Conservation (phyloP, 2,113 vertebrate genomes). For the Cololabis saira region DNA sequence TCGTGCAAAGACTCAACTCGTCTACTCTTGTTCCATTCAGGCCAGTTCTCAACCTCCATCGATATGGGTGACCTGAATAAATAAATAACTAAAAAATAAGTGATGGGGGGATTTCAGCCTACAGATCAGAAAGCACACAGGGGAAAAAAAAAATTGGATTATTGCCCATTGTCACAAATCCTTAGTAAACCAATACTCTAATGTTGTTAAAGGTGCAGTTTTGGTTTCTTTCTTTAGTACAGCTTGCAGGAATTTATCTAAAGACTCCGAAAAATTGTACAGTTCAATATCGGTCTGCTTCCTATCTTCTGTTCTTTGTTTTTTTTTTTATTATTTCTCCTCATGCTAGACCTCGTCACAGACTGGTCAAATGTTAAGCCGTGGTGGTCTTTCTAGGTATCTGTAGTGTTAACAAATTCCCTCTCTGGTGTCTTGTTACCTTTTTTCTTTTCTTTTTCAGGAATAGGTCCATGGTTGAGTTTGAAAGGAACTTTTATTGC, state of each 20-base stretch:
- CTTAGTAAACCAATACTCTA: slow-evolving; percentile 72
- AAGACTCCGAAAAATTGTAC: slow-evolving; percentile 91
- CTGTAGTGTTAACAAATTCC: slow-evolving; percentile 82
- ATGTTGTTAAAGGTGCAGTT: slow-evolving; percentile 86
- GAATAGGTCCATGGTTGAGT: slow-evolving; percentile 67
- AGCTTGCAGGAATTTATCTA: slow-evolving; percentile 80
- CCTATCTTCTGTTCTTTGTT: slow-evolving; percentile 52
- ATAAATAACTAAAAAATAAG: too few species aligned
- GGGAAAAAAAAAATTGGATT: slow-evolving; percentile 46
- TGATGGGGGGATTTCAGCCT: too few species aligned
- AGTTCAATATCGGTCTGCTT: slow-evolving; percentile 79
- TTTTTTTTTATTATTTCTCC: too few species aligned
- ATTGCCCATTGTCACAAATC: slow-evolving; percentile 43
- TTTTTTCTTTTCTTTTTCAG: slow-evolving; percentile 53
- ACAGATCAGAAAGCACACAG: slow-evolving; percentile 39
- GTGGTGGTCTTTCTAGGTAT: slow-evolving; percentile 88
- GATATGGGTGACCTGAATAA: slow-evolving; percentile 6
- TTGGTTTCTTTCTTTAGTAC: slow-evolving; percentile 88
- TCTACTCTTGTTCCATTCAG: slow-evolving; percentile 29
- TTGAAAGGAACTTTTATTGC: slow-evolving; percentile 74
- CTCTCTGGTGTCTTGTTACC: slow-evolving; percentile 79
- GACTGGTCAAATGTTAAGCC: slow-evolving; percentile 81
- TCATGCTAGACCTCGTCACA: slow-evolving; percentile 68
- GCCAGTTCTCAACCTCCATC: slow-evolving; percentile 38
- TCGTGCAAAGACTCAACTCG: neutral